Base-by-base conservation (phyloP, 2,888 invertebrate species). In the Ditula angustiorana region DNA sequence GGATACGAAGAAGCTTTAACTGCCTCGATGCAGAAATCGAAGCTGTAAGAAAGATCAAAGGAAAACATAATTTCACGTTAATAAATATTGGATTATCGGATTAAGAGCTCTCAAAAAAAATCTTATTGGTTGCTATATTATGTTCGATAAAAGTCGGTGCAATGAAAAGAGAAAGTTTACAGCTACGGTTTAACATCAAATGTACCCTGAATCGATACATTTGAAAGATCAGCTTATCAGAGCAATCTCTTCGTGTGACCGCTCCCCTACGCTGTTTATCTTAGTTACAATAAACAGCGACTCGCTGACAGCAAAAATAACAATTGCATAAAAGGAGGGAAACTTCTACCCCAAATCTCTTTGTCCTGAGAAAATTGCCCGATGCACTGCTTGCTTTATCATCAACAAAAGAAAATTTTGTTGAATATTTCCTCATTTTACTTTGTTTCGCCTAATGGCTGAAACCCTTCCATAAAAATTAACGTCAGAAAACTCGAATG, bases 251-350 rank as follows among this genome's bases (percentile, higher is more conserved):
- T 7, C 30, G 28, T 37, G 24, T 11, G 33, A 44, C 44, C 19
- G 21, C 24, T 19, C 61, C 55, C 65, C 56, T 41, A 16, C 21
- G 44, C 49, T 44, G 26, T 52, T 46, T 58, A 62, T 62, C 50
- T 57, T 58, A 52, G 50, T 63, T 24, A 35, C 10, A 11, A 23
- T 19, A 46, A 55, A 62, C 61, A 69, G 70, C 8, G 74, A 77
- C 75, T 77, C 71, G 80, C 82, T 82, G 83, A 84, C 83, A 77
- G 71, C 77, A 78, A 81, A 86, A 88, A 88, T 83, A 86, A 85
- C 84, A 85, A 87, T 84, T 86, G 86, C 85, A 82, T 80, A 77
- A 79, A 80, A 78, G 74, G 78, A 81, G 83, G 85, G 87, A 78
- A 82, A 75, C 67, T 60, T 67, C 70, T 74, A 74, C 78, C 82